Base-by-base conservation (phyloP, 2,888 invertebrate species). In the Chaetogeoica ovagalla region DNA sequence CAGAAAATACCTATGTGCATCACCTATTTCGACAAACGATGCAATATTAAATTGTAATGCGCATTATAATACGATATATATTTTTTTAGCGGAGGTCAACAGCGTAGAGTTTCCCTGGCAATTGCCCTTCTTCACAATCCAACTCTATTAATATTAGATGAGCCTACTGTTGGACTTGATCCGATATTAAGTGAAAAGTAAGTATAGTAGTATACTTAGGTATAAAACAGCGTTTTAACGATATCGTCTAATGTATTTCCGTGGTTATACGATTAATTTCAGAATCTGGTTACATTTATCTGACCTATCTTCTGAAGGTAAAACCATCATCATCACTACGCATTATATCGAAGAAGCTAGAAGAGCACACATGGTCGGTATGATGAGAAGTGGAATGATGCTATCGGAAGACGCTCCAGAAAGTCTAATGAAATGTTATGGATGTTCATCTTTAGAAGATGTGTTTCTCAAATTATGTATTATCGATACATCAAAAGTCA, bases 121-220 rank as follows among this genome's bases (percentile, higher is more conserved):
- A 94, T 93, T 8, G 94, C 96, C 0, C 87, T 97, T 85, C 90
- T 97, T 0, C 96, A 96, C 85, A 93, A 92, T 83, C 96, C 97
- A 0, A 93, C 95, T 86, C 87, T 97, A 52, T 88, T 97, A 48
- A 95, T 97, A 82, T 87, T 97, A 84, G 97, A 97, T 85, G 97
- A 97, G 85, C 96, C 96, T 0, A 97, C 96, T 0, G 96, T 96
- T n/a, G 97, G 96, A 0, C 89, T 97, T 82, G 97, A 97, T 88
- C 96, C 96, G 0, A 90, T 96, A 83, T 87, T 97, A 76, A 89
- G 95, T 86, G 93, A 94, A 86, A 91, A 91, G 94, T 92, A 86
- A 87, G 88, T 30, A 3, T 13, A 2, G 13, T 11, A 11, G 1
- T 5, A 1, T 2, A 7, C 11, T 13, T 48, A 11, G 48, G 39